Evolutionary conservation across 2,888 invertebrate genomes (phyloP).

Genomic region (Heteropelma amictum): DNA sequence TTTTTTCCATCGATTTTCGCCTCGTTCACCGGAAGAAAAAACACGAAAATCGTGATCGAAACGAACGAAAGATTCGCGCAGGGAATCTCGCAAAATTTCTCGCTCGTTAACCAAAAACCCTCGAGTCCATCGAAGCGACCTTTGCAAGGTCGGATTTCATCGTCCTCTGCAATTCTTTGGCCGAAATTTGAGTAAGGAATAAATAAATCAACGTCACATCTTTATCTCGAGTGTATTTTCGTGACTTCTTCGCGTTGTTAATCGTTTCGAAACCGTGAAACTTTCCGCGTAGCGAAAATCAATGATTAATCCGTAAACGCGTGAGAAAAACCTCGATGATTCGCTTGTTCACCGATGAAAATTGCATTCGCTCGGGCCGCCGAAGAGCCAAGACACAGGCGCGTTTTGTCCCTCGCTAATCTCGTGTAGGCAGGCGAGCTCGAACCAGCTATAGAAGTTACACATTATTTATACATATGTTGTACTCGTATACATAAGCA

Average conservation of each 20-base stretch:
- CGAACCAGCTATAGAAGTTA: conserved; percentile 28
- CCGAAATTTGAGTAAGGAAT: too few species aligned
- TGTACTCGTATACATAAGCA: not conserved
- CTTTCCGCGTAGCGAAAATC: not conserved
- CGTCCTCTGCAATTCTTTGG: too few species aligned
- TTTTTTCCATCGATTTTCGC: too few species aligned
- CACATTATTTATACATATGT: not conserved
- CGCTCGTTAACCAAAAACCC: too few species aligned
- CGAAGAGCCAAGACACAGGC: conserved; percentile 57
- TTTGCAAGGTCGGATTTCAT: too few species aligned
- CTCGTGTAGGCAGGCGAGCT: conserved; percentile 49
- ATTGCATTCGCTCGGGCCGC: conserved; percentile 62
- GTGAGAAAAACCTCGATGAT: conserved; percentile 8
- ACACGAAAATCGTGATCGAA: too few species aligned
- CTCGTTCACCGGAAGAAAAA: too few species aligned
- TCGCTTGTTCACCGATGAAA: conserved; percentile 17
- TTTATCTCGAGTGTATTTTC: not conserved
- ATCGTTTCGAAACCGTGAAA: too few species aligned
- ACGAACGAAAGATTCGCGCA: too few species aligned
- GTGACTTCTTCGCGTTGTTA: too few species aligned
- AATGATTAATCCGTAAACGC: conserved; percentile 12
- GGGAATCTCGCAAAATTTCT: too few species aligned
- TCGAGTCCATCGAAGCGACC: too few species aligned
- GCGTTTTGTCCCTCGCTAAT: conserved; percentile 45
- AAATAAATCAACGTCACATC: not conserved